phyloP scores from a whole-genome alignment of 2,888 invertebrate genomes.

The Aphidius colemani region DNA sequence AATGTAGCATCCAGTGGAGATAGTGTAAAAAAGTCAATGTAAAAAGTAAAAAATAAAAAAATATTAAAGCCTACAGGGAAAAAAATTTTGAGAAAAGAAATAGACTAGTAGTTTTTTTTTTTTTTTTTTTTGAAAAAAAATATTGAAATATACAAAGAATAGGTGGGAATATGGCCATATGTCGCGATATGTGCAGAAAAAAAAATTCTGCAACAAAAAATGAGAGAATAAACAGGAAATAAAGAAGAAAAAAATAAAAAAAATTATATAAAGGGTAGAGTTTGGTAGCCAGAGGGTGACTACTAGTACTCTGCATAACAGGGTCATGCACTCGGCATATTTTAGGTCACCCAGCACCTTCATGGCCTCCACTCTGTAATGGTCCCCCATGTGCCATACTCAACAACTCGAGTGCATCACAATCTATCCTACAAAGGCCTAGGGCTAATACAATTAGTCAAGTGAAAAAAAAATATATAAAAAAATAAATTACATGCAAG shows the following conservation, averaged over 20 bases:
- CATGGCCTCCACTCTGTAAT: constrained; percentile 33
- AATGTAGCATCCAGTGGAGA: too few relatives aligned
- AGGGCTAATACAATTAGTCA: neutral
- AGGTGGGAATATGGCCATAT: neutral
- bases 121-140: too few relatives aligned
- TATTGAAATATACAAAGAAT: constrained; percentile 4
- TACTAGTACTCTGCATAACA: constrained; percentile 34
- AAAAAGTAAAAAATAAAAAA: too few relatives aligned
- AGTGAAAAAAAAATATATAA: neutral
- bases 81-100: too few relatives aligned
- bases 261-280: constrained; percentile 1
- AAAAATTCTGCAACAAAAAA: neutral
- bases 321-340: constrained; percentile 43
- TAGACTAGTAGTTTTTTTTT: too few relatives aligned
- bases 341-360: constrained; percentile 45
- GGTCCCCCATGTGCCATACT: constrained; percentile 17
- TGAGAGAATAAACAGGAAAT: constrained; percentile 12
- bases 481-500: too few relatives aligned
- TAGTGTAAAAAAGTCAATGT: too few relatives aligned
- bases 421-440: neutral
- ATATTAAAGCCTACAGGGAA: too few relatives aligned
- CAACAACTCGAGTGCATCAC: constrained; percentile 1
- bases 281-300: constrained; percentile 15
- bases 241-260: constrained; percentile 18
- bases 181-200: neutral